Evolutionary conservation across 92 coral and sea anemone species (phyloP), one percentile per base, ranked within the genome.

Genomic region (Epizoanthus stellaris): DNA sequence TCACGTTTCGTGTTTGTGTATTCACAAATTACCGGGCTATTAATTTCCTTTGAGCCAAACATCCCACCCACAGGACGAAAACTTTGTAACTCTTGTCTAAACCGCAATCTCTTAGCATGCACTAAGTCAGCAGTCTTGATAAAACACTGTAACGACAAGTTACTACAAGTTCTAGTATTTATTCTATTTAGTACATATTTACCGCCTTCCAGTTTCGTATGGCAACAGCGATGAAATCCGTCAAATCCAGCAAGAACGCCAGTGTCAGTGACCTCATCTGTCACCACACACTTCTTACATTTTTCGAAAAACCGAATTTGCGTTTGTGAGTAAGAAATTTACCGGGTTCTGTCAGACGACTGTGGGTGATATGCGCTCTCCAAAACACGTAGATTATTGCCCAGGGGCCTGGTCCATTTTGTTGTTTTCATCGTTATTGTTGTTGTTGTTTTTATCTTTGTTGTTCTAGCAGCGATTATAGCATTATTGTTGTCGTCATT

Each of bases 141-240:
- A 64, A 1, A 67, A 38, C 49, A 67, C 54, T 49, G 47, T 67
- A 23, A 34, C 19, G n/a, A 36, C 73, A 67, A 14, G 0, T 40
- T 68, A 68, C 7, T 15, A 68, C 47, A 68, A 36, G 52, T 38
- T 68, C 49, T 68, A 8, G 6, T 68, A 38, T 38, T 68, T 68
- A 68, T 68, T 67, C 23, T 43, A 68, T 68, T 68, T 43, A 68
- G 39, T 14, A 68, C 73, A 68, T 68, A 68, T 68, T 36, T 17
- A 16, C 23, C 17, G 73, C 42, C 73, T 68, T 68, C 47, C 47
- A 38, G 17, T 38, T 68, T 68, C 49, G 39, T 34, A 38, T 3
- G 17, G 25, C 7, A 20, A 38, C 36, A 38, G 73, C 49, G 52
- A 38, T 38, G 52, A 34, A 38, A 68, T 4, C n/a, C 42, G 10